Evolutionary conservation across 2,797 vertebrate species (phyloP).

Genomic region (Amniataba percoides): DNA sequence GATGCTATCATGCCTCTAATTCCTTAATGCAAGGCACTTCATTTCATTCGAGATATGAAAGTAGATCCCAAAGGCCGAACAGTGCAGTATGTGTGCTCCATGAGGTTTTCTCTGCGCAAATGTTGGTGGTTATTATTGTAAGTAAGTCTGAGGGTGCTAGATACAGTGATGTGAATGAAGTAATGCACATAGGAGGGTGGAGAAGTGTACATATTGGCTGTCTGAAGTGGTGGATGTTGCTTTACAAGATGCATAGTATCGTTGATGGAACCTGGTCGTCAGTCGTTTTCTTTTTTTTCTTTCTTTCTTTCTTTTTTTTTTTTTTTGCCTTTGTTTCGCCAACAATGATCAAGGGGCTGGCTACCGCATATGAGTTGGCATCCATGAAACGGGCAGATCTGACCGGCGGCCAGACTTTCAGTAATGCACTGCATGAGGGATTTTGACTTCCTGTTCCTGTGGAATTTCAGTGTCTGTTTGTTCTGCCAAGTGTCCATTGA

Average conservation of each 20-base stretch:
- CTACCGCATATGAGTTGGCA: slow-evolving; percentile 72
- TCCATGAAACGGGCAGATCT: slow-evolving; percentile 42
- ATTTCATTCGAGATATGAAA: slow-evolving; percentile 49
- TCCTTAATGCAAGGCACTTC: slow-evolving; percentile 66
- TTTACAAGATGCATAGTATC: slow-evolving; percentile 57
- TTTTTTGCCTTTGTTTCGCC: slow-evolving; percentile 44
- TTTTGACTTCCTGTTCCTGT: slow-evolving; percentile 65
- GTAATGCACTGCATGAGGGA: slow-evolving; percentile 64
- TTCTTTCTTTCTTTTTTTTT: neutral
- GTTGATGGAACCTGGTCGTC: slow-evolving; percentile 42
- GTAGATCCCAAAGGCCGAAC: slow-evolving; percentile 57
- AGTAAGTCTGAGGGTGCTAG: slow-evolving; percentile 46
- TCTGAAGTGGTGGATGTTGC: slow-evolving; percentile 45
- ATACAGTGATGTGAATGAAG: slow-evolving; percentile 58
- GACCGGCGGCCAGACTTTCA: slow-evolving; percentile 52
- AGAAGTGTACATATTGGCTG: slow-evolving; percentile 22
- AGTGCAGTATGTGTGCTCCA: slow-evolving; percentile 55
- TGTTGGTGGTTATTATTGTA: slow-evolving; percentile 37
- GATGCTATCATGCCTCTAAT: slow-evolving; percentile 66
- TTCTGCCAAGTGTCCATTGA: slow-evolving; percentile 69
- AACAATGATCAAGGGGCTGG: slow-evolving; percentile 74
- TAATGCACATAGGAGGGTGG: slow-evolving; percentile 30
- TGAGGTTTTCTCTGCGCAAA: slow-evolving; percentile 50
- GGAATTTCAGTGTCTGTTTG: slow-evolving; percentile 63
- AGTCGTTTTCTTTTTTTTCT: neutral